Evolutionary conservation across 2,888 invertebrate species (phyloP), one percentile per base, ranked within the genome.

Genomic region (Congeria kusceri): DNA sequence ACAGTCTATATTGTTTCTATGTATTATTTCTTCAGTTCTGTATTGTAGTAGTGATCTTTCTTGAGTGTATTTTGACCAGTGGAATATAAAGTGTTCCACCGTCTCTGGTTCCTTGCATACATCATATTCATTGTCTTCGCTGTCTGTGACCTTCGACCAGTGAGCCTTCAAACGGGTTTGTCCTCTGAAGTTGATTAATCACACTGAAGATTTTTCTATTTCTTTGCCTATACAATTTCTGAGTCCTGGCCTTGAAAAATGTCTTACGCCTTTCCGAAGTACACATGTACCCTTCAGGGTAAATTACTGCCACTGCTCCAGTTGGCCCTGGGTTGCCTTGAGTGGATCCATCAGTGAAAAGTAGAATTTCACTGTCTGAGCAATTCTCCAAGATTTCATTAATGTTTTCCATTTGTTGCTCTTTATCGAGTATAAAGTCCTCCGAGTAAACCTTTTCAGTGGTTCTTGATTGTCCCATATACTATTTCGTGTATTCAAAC

Each of bases 271-370:
- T 23, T 15, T 32, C 4, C n/a, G 66, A 57, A 18, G 20, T 39
- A 23, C 29, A 57, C 9, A 32, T 20, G 15, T 67, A 44, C 13
- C 63, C 63, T 7, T 63, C n/a, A 3, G 15, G 15, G 27, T 58
- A 68, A 27, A 59, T 44, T 7, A 25, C 68, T 25, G 68, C 68
- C 25, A 44, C 68, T n/a, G 58, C 44, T 46, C 58, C 68, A n/a
- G 59, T 68, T 23, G 68, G 61, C 3, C 68, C 59, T 28, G 68
- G 68, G 23, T 69, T 65, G 20, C 47, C 49, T 39, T 47, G 20
- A 1, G 61, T 46, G 20, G 68, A 69, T 5, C 61, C 59, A 69
- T 69, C 68, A 5, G 68, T 69, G 61, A 69, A 69, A 3, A 47
- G 44, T 15, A 49, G 18, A n/a, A n/a, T n/a, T n/a, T n/a, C n/a